Evolutionary conservation across 2,113 vertebrate genomes (phyloP), one percentile per base, ranked within the genome.

Genomic region (Myanophis thanlyinensis): DNA sequence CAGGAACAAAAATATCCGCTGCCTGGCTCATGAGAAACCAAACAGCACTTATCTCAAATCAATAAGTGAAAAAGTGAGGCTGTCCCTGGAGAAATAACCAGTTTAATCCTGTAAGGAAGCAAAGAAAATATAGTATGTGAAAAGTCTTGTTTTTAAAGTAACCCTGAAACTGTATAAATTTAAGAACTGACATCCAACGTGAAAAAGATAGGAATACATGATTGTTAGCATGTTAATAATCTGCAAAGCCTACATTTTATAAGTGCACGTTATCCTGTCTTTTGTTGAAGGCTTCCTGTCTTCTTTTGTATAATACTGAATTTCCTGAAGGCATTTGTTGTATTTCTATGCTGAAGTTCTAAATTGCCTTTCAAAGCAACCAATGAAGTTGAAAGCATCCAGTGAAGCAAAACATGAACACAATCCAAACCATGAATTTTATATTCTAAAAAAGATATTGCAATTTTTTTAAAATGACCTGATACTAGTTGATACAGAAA

Each of bases 241-340:
- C 91, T 93, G 93, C 73, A 94, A 52, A 88, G 10, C 30, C 92
- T 86, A 85, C 10, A 40, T 93, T 95, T 94, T 94, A 5, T 20
- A 94, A 96, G 46, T 90, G 44, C 89, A 93, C 91, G 35, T 49
- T 95, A 91, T n/a, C 92, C 91, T 95, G 92, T 95, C 27, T 1
- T 12, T 94, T 49, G 85, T 92, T 52, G 51, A 47, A 96, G 48
- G 59, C 89, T 88, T 11, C 80, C 25, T 53, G 18, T 90, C 91
- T 47, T 92, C 59, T 90, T 49, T 54, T 85, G 94, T 47, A 94
- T 93, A 94, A 93, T 67, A 96, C 86, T 92, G 40, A 93, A 87
- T 96, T 97, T 95, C 96, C 96, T 95, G 92, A 92, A 97, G 96
- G 96, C 97, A 94, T 93, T 95, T 89, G 85, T 85, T 95, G 92